Base-by-base conservation (phyloP, 1,140 invertebrate genomes). In the Drosophila rufa region DNA sequence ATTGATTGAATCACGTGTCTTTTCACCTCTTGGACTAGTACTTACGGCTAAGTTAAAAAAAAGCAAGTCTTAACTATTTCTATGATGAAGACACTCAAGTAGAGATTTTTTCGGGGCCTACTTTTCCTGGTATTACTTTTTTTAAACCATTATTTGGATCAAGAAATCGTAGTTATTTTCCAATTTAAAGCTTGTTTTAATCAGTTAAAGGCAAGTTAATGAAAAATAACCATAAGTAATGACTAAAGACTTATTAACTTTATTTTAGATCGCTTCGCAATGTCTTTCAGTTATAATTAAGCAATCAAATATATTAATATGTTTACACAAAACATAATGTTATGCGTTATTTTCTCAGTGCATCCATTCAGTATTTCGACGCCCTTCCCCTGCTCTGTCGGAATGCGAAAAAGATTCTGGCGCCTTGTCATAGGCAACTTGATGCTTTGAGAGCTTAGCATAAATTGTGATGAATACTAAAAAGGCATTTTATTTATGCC, bases 381-480 rank as follows among this genome's bases (percentile, higher is more conserved):
- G 12, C 12, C 8, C 50, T 14, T 25, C n/a, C 30, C 19, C n/a
- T 15, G 11, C 66, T 40, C 17, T 25, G 25, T 22, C 19, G 55
- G 59, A 62, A 57, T 71, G 59, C 71, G 61, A 56, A 73, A 59
- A 75, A 77, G 76, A 83, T 71, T 71, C 50, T 50, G 69, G 53
- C 69, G 69, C 69, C 69, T 73, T 71, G 51, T 73, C 69, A 73
- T 71, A 79, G 83, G 74, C 66, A 81, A 91, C 68, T 91, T 91
- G 82, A 91, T 82, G 85, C 78, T 85, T 85, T 76, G 79, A 87
- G 89, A 89, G 89, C 89, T 91, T 91, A 91, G 90, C 89, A 92
- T 92, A 92, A 92, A 92, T 92, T 92, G 91, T 87, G 91, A 91
- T 92, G 91, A 92, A 92, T 92, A 92, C 86, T 92, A 92, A 92